Percentiles rank a stretch among this genome's conserved stretches.
These are phyloP conservation scores for Nasua narica DNA, from an alignment of 2,797 vertebrate species.

Conservation along the genomic window DNA sequence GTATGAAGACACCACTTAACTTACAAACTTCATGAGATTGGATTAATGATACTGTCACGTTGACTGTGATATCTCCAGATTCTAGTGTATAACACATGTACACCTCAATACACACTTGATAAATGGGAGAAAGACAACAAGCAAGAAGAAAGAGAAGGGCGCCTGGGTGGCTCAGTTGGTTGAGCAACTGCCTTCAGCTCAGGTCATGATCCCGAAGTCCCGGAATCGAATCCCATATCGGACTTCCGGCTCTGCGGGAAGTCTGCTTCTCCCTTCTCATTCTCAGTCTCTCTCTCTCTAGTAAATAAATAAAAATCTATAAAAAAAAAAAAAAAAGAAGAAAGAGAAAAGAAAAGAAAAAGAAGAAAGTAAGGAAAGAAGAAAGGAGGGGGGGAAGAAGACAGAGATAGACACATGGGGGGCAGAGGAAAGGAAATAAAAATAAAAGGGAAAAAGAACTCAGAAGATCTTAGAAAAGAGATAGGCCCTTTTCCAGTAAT, in stretches of 20 bases:
- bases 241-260: no score
- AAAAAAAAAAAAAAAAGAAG: not conserved
- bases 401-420: not conserved
- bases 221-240: no score
- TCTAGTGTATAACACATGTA: not conserved
- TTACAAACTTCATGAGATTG: not conserved
- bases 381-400: accelerated
- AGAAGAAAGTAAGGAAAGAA: no score
- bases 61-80: not conserved
- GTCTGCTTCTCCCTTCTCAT: no score
- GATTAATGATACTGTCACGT: not conserved
- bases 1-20: not conserved
- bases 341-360: not conserved
- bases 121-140: not conserved
- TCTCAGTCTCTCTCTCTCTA: no score
- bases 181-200: no score
- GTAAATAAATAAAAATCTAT: no score
- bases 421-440: not conserved
- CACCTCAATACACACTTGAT: not conserved
- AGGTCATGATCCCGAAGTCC: no score
- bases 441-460: not conserved
- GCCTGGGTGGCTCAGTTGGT: no score
- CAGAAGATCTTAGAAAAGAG: not conserved
- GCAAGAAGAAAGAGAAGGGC: not conserved
- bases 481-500: not conserved